Evolutionary conservation across 2,888 invertebrate genomes (phyloP).

Genomic region (Scaptomyza cyrtandrae): DNA sequence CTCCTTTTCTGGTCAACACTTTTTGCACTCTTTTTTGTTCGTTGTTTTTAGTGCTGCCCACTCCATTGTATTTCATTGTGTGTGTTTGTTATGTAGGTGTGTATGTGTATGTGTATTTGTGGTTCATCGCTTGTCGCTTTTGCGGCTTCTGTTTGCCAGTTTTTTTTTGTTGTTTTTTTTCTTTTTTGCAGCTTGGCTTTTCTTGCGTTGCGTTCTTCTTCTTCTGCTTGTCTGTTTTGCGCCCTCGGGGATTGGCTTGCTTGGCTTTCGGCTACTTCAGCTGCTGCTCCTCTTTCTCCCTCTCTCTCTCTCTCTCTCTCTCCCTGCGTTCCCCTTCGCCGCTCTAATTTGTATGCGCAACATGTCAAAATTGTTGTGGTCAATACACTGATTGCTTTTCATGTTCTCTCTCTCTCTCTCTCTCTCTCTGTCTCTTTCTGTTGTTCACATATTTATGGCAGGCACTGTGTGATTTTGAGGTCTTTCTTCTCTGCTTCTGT

Average conservation of each 20-base stretch:
- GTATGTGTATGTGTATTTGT: constrained; percentile 6
- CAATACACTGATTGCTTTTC: constrained; percentile 81
- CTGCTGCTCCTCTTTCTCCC: neutral
- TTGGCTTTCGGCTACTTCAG: constrained; percentile 29
- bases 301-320: neutral
- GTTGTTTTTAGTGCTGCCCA: constrained; percentile 35
- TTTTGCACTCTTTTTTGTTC: constrained; percentile 26
- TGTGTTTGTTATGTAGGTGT: neutral
- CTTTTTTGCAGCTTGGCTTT: constrained; percentile 58
- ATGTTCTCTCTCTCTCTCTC: constrained; percentile 43
- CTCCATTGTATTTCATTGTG: constrained; percentile 17
- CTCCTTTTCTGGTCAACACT: constrained; percentile 53
- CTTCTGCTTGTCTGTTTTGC: neutral
- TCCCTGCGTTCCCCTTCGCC: constrained; percentile 10
- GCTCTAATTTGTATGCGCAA: constrained; percentile 79
- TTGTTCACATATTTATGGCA: constrained; percentile 55
- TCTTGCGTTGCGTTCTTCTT: neutral
- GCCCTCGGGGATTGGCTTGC: constrained; percentile 50
- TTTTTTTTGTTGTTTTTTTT: constrained; percentile 11
- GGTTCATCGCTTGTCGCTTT: constrained; percentile 68
- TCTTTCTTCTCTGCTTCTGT: neutral
- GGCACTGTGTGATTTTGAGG: neutral
- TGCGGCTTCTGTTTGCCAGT: constrained; percentile 75
- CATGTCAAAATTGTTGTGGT: constrained; percentile 82
- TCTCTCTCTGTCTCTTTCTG: constrained; percentile 11